Percentiles rank a stretch among this genome's conserved stretches.
These are phyloP conservation scores for Chionodraco myersi DNA, from an alignment of 2,113 vertebrate species.

Conservation along the genomic window DNA sequence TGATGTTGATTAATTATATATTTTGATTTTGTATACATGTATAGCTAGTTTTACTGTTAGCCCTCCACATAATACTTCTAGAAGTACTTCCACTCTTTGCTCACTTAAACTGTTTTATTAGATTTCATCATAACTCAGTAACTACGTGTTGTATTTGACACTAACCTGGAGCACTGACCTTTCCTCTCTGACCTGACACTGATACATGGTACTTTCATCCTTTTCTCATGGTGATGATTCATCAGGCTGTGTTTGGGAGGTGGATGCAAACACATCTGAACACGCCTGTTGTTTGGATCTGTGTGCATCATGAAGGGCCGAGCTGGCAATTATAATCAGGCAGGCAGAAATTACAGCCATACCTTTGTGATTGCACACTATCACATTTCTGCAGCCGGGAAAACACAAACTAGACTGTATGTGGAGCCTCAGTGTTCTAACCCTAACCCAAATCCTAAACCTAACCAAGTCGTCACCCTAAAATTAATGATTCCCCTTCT, in stretches of 20 bases:
- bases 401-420: constrained; percentile 34
- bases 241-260: constrained; percentile 1
- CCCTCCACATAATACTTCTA: too few species aligned
- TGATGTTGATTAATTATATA: not conserved
- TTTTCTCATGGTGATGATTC: constrained; percentile 27
- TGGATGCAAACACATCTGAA: constrained; percentile 16
- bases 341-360: constrained; percentile 74
- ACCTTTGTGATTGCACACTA: constrained; percentile 77
- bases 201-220: not conserved
- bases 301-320: constrained; percentile 49
- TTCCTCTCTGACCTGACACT: not conserved
- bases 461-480: too few species aligned
- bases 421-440: constrained; percentile 3
- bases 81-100: not conserved
- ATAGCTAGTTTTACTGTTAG: too few species aligned
- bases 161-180: not conserved
- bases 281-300: constrained; percentile 32
- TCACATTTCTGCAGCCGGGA: constrained; percentile 63
- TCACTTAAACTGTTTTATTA: not conserved
- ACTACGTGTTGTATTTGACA: too few species aligned
- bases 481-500: too few species aligned
- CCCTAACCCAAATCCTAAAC: too few species aligned
- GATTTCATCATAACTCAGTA: not conserved
- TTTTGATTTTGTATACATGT: not conserved
- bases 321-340: constrained; percentile 79